A percentile compares a stretch with the other conserved stretches of the same genome.
Conservation (phyloP, 2,888 invertebrate genomes). For the Himalopsyche tibetana region DNA sequence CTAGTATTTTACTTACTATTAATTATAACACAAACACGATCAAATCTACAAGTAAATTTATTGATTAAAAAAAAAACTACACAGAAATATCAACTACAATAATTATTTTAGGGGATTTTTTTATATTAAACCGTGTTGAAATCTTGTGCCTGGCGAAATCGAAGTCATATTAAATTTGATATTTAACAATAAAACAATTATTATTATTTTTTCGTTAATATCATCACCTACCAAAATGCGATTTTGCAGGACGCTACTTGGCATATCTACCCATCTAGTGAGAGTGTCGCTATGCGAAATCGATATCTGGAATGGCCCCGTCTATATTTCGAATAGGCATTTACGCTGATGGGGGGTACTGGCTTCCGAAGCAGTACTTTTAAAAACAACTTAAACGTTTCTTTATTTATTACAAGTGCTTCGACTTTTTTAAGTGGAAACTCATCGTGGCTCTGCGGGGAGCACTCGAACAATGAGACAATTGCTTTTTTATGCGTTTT, state of each 20-base stretch:
- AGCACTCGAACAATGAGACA: slow-evolving; percentile 48
- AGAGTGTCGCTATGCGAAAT: slow-evolving; percentile 64
- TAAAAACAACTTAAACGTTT: slow-evolving; percentile 66
- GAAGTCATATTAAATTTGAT: no score
- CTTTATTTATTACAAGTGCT: slow-evolving; percentile 65
- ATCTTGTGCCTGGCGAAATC: no score
- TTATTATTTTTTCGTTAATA: no score
- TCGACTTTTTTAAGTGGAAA: slow-evolving; percentile 63
- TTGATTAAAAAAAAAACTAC: no score
- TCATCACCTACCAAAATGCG: neutral
- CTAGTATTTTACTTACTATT: no score
- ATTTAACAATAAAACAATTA: no score
- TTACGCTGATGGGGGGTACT: slow-evolving; percentile 62
- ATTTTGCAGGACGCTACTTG: neutral
- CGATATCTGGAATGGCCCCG: slow-evolving; percentile 65
- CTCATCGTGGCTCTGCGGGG: slow-evolving; percentile 57
- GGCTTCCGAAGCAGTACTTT: slow-evolving; percentile 61
- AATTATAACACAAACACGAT: no score
- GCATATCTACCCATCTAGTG: slow-evolving; percentile 44
- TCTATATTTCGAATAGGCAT: slow-evolving; percentile 66
- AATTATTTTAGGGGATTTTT: no score
- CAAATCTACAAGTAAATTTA: no score
- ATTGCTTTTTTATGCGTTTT: slow-evolving; percentile 46
- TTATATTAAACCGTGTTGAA: no score
- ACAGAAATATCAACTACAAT: no score